phyloP scores from a whole-genome alignment of 2,888 invertebrate genomes.

The Apotomis capreana region DNA sequence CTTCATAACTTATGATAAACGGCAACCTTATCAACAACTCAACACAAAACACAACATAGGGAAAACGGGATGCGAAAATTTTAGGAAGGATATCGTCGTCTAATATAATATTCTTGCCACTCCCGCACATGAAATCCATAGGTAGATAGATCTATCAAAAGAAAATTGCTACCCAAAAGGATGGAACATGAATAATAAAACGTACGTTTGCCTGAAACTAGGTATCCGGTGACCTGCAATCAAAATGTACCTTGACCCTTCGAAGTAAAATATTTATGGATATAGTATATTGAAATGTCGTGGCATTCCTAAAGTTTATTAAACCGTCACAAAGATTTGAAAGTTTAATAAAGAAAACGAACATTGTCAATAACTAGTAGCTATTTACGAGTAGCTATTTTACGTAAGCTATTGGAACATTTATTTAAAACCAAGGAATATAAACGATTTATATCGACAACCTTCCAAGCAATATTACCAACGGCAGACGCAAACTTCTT shows the following conservation, averaged over 20 bases:
- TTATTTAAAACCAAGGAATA: too few species aligned
- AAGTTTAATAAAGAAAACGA: not conserved
- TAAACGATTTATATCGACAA: not conserved
- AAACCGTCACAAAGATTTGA: not conserved
- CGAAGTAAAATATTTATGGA: constrained; percentile 9
- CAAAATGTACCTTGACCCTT: constrained; percentile 19
- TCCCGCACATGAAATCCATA: constrained; percentile 17
- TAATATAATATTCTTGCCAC: constrained; percentile 24
- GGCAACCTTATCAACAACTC: constrained; percentile 1
- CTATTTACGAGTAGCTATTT: too few species aligned
- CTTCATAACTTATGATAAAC: not conserved
- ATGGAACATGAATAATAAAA: constrained; percentile 33
- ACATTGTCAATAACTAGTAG: not conserved
- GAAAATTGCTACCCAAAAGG: constrained; percentile 34
- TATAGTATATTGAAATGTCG: not conserved
- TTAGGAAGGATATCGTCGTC: constrained; percentile 7
- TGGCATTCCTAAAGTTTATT: not conserved
- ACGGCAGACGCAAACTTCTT: not conserved
- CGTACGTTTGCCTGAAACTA: constrained; percentile 30
- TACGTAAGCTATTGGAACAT: too few species aligned
- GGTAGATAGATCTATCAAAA: constrained; percentile 26
- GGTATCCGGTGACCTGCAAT: constrained; percentile 22
- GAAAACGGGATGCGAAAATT: constrained; percentile 3
- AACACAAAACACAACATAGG: constrained; percentile 15
- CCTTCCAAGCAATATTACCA: not conserved